Percentiles rank a stretch among this genome's conserved stretches.
phyloP scores from a whole-genome alignment of 1,140 invertebrate genomes.

The Lucilia sericata region DNA sequence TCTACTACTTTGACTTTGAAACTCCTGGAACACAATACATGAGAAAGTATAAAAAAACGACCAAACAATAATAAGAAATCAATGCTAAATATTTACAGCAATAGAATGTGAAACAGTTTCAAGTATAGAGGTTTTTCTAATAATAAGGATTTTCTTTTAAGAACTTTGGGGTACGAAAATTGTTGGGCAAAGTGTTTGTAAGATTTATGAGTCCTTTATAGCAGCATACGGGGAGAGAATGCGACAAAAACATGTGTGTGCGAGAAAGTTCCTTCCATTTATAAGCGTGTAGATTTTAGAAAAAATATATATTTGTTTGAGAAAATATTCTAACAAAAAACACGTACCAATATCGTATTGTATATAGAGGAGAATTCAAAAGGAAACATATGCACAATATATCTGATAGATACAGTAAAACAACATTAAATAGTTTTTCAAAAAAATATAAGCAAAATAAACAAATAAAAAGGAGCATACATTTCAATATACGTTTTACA shows the following conservation, averaged over 20 bases:
- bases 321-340: neutral
- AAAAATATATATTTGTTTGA: neutral
- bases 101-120: neutral
- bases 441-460: too few species aligned
- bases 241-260: too few species aligned
- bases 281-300: too few species aligned
- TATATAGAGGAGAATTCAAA: neutral
- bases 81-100: constrained; percentile 15
- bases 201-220: constrained; percentile 34
- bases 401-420: neutral
- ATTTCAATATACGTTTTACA: too few species aligned
- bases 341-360: constrained; percentile 22
- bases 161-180: neutral
- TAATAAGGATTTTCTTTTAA: neutral
- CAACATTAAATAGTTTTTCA: neutral
- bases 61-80: neutral
- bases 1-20: neutral
- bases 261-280: too few species aligned
- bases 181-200: constrained; percentile 26
- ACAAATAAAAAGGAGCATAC: too few species aligned
- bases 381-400: neutral
- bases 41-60: neutral
- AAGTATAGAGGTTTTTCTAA: neutral
- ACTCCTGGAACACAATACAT: neutral
- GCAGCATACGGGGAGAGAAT: neutral